Evolutionary conservation across 2,888 invertebrate species (phyloP).

Genomic region (Oasisia sp.): DNA sequence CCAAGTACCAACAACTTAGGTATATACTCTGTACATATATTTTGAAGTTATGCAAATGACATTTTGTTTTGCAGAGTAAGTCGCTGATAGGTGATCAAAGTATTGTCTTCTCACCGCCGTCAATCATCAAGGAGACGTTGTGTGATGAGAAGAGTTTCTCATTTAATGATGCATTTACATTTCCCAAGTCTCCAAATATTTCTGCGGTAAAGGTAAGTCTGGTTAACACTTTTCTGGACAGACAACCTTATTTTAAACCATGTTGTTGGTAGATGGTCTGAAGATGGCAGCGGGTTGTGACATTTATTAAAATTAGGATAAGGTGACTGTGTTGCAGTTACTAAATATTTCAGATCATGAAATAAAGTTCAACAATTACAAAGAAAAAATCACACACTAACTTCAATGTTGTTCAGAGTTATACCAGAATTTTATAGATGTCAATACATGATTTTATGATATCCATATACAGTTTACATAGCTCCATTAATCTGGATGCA

Average conservation of each 20-base stretch:
- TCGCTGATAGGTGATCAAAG: slow-evolving; percentile 80
- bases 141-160: slow-evolving; percentile 33
- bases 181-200: slow-evolving; percentile 43
- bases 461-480: not conserved
- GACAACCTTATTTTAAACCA: no score
- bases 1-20: not conserved
- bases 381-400: not conserved
- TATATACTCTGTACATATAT: not conserved
- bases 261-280: no score
- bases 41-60: not conserved
- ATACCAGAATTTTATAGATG: not conserved
- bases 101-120: slow-evolving; percentile 85
- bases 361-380: no score
- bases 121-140: slow-evolving; percentile 69
- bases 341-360: no score
- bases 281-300: no score
- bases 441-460: not conserved
- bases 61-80: slow-evolving; percentile 76
- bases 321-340: no score
- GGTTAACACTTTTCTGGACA: no score
- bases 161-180: slow-evolving; percentile 51
- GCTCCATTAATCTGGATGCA: not conserved
- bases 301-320: no score
- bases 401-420: not conserved
- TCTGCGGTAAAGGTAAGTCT: slow-evolving; percentile 20